phyloP scores from a whole-genome alignment of 2,797 vertebrate genomes.

The Euthynnus affinis region DNA sequence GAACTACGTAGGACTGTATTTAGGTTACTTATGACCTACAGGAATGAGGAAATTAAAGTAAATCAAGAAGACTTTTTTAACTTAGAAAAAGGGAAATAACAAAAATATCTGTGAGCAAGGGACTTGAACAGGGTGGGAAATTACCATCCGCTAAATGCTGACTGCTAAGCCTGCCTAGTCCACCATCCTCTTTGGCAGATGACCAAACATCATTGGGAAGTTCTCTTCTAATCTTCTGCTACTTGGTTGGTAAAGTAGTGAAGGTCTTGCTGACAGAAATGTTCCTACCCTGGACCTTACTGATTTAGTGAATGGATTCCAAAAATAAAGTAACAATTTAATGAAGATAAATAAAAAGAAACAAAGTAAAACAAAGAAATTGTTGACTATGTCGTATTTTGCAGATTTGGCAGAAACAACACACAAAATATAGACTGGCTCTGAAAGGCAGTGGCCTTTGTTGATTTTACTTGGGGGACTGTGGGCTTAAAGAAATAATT shows the following conservation, averaged over 20 bases:
- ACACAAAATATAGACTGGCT: background rate
- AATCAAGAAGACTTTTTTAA: conserved; percentile 20
- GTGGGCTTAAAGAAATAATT: background rate
- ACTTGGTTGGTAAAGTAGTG: conserved; percentile 15
- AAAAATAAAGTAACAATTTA: background rate
- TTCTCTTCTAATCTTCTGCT: conserved; percentile 28
- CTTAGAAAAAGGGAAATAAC: conserved; percentile 10
- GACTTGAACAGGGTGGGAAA: conserved; percentile 11
- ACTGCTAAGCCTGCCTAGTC: conserved; percentile 5
- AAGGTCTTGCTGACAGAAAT: background rate
- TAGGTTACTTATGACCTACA: conserved; percentile 39
- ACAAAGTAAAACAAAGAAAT: background rate
- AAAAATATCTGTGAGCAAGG: conserved; percentile 11
- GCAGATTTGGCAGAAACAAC: background rate
- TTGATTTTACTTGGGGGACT: background rate
- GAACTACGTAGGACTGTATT: conserved; percentile 18
- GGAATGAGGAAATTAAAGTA: conserved; percentile 31
- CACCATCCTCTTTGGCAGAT: conserved; percentile 34
- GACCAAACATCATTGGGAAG: conserved; percentile 26
- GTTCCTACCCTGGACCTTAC: conserved; percentile 14
- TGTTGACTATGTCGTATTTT: background rate
- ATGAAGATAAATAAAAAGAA: background rate
- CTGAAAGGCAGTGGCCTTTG: background rate
- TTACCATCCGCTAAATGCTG: conserved; percentile 24
- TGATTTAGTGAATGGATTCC: background rate